Percentiles rank a stretch among this genome's conserved stretches.
Evolutionary conservation across 1,140 invertebrate species (phyloP).

Genomic region (Camponotus pennsylvanicus): DNA sequence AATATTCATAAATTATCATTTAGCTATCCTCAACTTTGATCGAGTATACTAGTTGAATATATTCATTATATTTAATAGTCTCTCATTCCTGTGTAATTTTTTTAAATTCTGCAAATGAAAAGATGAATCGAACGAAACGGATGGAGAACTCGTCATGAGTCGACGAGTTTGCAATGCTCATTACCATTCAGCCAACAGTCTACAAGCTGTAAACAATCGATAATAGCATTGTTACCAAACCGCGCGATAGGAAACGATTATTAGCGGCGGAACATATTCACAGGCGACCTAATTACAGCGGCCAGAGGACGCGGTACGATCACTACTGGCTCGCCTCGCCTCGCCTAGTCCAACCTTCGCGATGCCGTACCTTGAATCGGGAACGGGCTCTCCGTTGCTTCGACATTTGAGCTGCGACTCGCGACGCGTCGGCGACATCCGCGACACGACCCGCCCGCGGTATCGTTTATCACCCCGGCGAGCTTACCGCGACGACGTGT

Average conservation of each 20-base stretch:
- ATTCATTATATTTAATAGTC: no score
- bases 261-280: not conserved
- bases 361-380: slow-evolving; percentile 79
- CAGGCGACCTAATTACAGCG: not conserved
- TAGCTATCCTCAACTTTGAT: not conserved
- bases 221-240: slow-evolving; percentile 23
- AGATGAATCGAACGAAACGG: not conserved
- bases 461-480: not conserved
- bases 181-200: not conserved
- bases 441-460: not conserved
- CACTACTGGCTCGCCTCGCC: not conserved
- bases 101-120: not conserved
- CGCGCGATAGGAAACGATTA: slow-evolving; percentile 1
- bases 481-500: slow-evolving; percentile 3
- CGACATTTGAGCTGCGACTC: slow-evolving; percentile 77
- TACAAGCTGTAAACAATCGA: slow-evolving; percentile 32
- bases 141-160: not conserved
- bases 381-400: slow-evolving; percentile 77
- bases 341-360: not conserved
- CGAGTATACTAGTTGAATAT: not conserved
- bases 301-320: not conserved
- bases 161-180: no score
- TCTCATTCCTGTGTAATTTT: not conserved
- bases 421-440: not conserved
- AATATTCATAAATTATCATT: slow-evolving; percentile 1